These are phyloP conservation scores for Listronotus bonariensis DNA, from an alignment of 1,140 invertebrate species.

Conservation along the genomic window DNA sequence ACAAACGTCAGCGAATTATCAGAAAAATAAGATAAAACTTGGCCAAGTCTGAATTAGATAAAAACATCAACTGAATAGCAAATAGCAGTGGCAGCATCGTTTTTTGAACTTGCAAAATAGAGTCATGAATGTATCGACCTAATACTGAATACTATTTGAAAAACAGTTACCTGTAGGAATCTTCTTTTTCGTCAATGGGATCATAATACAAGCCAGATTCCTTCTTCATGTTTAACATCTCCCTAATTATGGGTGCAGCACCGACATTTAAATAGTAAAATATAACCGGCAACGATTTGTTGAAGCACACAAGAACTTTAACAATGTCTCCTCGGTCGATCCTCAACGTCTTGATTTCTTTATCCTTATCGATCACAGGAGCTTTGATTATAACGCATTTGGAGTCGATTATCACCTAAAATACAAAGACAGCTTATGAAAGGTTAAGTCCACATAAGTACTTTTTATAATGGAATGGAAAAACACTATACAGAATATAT, in stretches of 20 bases:
- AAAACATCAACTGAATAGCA: no score
- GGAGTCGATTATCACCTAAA: conserved; percentile 65
- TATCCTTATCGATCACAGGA: conserved; percentile 66
- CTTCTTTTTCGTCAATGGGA: conserved; percentile 61
- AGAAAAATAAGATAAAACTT: no score
- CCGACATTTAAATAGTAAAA: conserved; percentile 74
- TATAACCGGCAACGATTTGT: conserved; percentile 72
- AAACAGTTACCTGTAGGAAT: conserved; percentile 66
- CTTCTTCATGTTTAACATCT: conserved; percentile 70
- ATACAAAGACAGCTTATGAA: conserved; percentile 8
- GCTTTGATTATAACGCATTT: conserved; percentile 70
- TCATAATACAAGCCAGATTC: conserved; percentile 64
- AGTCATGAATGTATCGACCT: no score
- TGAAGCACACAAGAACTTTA: conserved; percentile 75
- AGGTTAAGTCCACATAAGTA: not conserved
- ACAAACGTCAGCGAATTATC: no score
- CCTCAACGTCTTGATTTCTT: conserved; percentile 62
- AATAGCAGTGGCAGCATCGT: no score
- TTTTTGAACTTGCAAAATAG: no score
- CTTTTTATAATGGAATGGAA: not conserved
- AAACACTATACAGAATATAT: no score
- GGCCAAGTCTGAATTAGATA: no score
- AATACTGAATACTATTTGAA: no score
- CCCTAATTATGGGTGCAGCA: conserved; percentile 69
- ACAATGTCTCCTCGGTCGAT: conserved; percentile 70